phyloP scores from a whole-genome alignment of 2,888 invertebrate species.

The Urechis unicinctus region DNA sequence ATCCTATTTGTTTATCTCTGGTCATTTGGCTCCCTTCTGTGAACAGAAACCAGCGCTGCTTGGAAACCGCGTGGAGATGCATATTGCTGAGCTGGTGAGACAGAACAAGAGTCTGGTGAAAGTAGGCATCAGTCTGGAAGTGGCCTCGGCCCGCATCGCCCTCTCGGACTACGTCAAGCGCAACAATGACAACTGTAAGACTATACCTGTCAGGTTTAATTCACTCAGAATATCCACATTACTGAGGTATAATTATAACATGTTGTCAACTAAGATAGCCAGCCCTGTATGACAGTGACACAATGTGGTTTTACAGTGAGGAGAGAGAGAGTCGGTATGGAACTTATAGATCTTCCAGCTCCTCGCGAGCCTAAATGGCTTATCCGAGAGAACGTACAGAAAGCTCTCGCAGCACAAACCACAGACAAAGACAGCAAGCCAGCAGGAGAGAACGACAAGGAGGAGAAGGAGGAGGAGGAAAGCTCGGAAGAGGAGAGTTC shows the following conservation, averaged over 20 bases:
- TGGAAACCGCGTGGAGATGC: conserved; percentile 19
- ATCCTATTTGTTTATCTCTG: no score
- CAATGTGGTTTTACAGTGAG: neutral
- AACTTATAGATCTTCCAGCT: neutral
- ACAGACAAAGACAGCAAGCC: neutral
- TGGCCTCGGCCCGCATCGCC: conserved; percentile 10
- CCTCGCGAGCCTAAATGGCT: neutral
- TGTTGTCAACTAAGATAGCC: no score
- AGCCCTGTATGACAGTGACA: neutral
- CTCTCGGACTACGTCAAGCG: conserved; percentile 17
- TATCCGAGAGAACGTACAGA: neutral
- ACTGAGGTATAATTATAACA: no score
- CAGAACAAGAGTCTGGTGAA: conserved; percentile 17
- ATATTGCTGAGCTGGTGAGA: conserved; percentile 16
- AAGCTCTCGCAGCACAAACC: neutral
- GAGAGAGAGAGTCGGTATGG: neutral
- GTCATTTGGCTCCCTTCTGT: no score
- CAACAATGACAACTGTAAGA: conserved; percentile 23
- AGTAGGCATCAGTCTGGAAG: conserved; percentile 20
- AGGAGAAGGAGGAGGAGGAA: neutral
- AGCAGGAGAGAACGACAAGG: neutral
- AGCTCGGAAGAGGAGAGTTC: neutral
- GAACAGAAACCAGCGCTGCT: conserved; percentile 19
- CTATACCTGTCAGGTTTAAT: neutral
- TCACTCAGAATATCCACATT: no score